Evolutionary conservation across 2,888 invertebrate genomes (phyloP).

Genomic region (Sinhomidia bicolor): DNA sequence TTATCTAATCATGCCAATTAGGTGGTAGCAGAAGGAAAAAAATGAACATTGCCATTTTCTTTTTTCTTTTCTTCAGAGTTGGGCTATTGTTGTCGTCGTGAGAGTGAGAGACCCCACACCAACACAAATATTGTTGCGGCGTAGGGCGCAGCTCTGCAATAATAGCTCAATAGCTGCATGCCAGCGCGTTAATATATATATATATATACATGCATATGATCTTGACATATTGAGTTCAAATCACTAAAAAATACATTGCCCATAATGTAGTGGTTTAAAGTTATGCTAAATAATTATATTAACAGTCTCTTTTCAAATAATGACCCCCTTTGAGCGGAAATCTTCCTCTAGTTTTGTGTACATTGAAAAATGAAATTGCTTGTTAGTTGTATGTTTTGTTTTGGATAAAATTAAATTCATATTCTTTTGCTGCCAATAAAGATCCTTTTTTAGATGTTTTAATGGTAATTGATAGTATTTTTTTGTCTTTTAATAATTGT

Average conservation of each 20-base stretch:
- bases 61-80: too few species aligned
- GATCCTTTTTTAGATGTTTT: constrained; percentile 3
- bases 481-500: constrained; percentile 1
- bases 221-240: constrained; percentile 45
- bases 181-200: background rate
- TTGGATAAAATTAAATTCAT: constrained; percentile 12
- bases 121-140: constrained; percentile 18
- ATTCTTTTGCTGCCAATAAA: background rate
- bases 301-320: background rate
- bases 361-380: too few species aligned
- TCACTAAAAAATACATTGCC: background rate
- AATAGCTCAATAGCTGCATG: too few species aligned
- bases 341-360: background rate
- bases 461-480: constrained; percentile 11
- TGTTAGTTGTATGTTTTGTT: too few species aligned
- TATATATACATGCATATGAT: background rate
- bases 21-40: background rate
- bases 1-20: constrained; percentile 46
- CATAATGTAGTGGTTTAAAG: background rate
- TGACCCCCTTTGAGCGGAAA: constrained; percentile 25
- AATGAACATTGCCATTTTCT: too few species aligned
- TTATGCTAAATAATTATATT: too few species aligned
- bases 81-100: background rate
- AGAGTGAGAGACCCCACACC: constrained; percentile 17
- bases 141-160: constrained; percentile 17